Base-by-base conservation (phyloP, 2,888 invertebrate species). In the Euphydryas editha region DNA sequence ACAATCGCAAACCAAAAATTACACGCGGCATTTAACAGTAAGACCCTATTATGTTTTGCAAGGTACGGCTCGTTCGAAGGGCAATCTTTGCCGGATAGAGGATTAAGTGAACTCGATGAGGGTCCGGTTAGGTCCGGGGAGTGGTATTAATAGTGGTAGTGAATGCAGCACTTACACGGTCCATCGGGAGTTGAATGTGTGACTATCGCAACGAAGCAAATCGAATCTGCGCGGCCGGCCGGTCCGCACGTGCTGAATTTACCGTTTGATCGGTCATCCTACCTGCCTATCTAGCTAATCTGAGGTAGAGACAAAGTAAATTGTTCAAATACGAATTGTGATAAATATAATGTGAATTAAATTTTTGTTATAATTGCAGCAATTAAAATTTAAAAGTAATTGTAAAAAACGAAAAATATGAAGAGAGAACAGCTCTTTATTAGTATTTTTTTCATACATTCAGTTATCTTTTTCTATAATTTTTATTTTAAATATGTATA, bases 1-100 rank as follows among this genome's bases (percentile, higher is more conserved):
- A 87, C 90, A 88, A 90, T 87, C 82, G 90, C 90, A 89, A 90
- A 92, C 90, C 90, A 88, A 91, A 90, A 90, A 92, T 92, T 90
- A 90, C 88, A 88, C 83, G 88, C 87, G 78, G 85, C 87, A 87
- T 91, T 90, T 86, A 89, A 87, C 85, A 75, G 84, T 83, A 82
- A 85, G 87, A 87, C 87, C 88, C 88, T 86, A 88, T 88, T 88
- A 88, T 85, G 84, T 84, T 83, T 83, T 85, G 86, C 85, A 87
- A 87, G 88, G 87, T 88, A 83, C 86, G 87, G 83, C 83, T 83
- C 81, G 78, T 85, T 87, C 88, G 88, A 86, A 85, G 84, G 84
- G 79, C 83, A 88, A 88, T 90, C 90, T 88, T 86, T 86, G 87
- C 86, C 82, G 87, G 85, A 82, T 84, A 82, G 81, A 81, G 90